Percentiles rank a stretch among this genome's conserved stretches.
Evolutionary conservation across 2,888 invertebrate genomes (phyloP).

Genomic region (Drosophila kanekoi): DNA sequence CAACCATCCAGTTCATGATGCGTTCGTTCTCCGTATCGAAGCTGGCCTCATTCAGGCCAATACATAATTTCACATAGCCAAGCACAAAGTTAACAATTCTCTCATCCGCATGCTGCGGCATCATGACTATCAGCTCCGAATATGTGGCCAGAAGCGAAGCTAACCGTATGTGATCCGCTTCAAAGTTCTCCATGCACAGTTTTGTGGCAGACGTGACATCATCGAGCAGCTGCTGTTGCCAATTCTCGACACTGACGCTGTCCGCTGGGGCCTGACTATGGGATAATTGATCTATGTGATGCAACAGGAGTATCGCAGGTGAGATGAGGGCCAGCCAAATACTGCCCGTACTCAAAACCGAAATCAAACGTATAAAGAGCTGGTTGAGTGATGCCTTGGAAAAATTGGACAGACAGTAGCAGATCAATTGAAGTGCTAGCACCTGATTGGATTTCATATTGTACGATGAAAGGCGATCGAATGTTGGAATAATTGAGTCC

Average conservation of each 20-base stretch:
- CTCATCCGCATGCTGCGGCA: conserved; percentile 62
- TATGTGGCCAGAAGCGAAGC: conserved; percentile 82
- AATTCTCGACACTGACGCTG: conserved; percentile 46
- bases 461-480: conserved; percentile 81
- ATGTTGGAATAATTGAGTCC: conserved; percentile 81
- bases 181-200: conserved; percentile 73
- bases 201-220: conserved; percentile 69
- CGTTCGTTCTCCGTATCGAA: conserved; percentile 83
- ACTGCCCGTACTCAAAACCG: conserved; percentile 74
- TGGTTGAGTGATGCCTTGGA: conserved; percentile 83
- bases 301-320: conserved; percentile 82
- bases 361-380: conserved; percentile 79
- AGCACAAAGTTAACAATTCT: conserved; percentile 77
- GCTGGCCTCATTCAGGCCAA: conserved; percentile 71
- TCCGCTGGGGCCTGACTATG: conserved; percentile 65
- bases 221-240: conserved; percentile 77
- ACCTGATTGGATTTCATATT: conserved; percentile 83
- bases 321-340: conserved; percentile 82
- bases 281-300: conserved; percentile 76
- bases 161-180: conserved; percentile 74
- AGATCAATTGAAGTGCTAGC: conserved; percentile 82
- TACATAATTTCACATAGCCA: conserved; percentile 78
- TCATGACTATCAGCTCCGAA: conserved; percentile 81
- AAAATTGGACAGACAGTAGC: conserved; percentile 79
- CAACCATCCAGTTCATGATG: conserved; percentile 83